phyloP scores from a whole-genome alignment of 2,113 vertebrate genomes.

The Cervus canadensis region DNA sequence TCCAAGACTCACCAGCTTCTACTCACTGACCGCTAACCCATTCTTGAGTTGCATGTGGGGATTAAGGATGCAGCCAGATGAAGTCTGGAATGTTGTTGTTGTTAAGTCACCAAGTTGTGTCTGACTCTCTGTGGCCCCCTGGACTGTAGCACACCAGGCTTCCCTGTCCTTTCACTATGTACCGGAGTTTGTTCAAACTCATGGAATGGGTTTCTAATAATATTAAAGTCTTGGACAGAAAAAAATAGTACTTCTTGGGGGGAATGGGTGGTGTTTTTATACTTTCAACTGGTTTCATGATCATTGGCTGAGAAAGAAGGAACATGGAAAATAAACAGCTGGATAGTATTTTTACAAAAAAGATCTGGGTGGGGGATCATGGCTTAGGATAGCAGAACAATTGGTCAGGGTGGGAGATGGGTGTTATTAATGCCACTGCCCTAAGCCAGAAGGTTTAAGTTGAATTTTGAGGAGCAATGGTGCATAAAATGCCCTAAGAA shows the following conservation, averaged over 20 bases:
- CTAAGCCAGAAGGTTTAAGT: neutral
- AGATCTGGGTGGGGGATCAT: neutral
- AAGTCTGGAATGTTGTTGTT: neutral
- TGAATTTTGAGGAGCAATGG: neutral
- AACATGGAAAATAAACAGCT: neutral
- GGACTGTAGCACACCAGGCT: neutral
- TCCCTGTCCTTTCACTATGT: neutral
- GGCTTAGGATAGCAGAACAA: neutral
- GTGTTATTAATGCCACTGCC: neutral
- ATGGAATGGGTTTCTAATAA: neutral
- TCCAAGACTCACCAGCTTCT: neutral
- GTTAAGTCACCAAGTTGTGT: neutral
- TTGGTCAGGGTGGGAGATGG: neutral
- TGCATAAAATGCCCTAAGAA: neutral
- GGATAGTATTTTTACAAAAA: neutral
- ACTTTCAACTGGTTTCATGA: neutral
- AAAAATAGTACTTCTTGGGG: neutral
- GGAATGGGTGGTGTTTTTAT: neutral
- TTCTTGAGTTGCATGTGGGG: neutral
- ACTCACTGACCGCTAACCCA: neutral
- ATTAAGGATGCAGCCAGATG: neutral
- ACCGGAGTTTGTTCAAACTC: neutral
- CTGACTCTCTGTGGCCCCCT: neutral
- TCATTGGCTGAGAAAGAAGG: conserved; percentile 10
- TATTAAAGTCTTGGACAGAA: neutral